Evolutionary conservation across 2,113 vertebrate species (phyloP).

Genomic region (Glaucomys volans): DNA sequence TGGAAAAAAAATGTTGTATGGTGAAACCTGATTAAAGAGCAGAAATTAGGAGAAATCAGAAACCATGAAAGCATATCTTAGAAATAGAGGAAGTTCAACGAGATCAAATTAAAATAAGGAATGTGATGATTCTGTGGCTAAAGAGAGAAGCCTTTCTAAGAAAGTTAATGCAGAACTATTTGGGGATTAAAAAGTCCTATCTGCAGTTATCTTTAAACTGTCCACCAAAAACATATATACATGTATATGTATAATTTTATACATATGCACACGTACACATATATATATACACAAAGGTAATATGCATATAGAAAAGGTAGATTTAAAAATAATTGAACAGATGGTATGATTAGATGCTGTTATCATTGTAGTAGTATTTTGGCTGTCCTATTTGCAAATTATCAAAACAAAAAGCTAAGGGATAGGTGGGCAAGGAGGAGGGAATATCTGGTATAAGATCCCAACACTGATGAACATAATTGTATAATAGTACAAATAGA

Average conservation of each 20-base stretch:
- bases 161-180: neutral
- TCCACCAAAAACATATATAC: neutral
- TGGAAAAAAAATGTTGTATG: neutral
- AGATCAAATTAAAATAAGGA: neutral
- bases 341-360: neutral
- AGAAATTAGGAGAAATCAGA: conserved; percentile 31
- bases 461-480: neutral
- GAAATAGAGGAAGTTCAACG: neutral
- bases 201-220: neutral
- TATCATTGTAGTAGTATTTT: neutral
- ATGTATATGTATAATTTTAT: neutral
- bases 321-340: neutral
- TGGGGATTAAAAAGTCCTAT: neutral
- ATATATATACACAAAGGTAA: neutral
- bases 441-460: neutral
- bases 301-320: neutral
- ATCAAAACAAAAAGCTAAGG: neutral
- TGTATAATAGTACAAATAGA: neutral
- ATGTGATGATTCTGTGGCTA: neutral
- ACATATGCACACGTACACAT: too few relatives aligned
- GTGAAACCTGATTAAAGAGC: neutral
- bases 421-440: neutral
- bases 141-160: neutral
- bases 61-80: neutral
- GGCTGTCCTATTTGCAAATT: neutral